A percentile compares a stretch with the other conserved stretches of the same genome.
These are phyloP conservation scores for Sinocyclocheilus rhinocerous DNA, from an alignment of 2,113 vertebrate genomes.

Conservation along the genomic window DNA sequence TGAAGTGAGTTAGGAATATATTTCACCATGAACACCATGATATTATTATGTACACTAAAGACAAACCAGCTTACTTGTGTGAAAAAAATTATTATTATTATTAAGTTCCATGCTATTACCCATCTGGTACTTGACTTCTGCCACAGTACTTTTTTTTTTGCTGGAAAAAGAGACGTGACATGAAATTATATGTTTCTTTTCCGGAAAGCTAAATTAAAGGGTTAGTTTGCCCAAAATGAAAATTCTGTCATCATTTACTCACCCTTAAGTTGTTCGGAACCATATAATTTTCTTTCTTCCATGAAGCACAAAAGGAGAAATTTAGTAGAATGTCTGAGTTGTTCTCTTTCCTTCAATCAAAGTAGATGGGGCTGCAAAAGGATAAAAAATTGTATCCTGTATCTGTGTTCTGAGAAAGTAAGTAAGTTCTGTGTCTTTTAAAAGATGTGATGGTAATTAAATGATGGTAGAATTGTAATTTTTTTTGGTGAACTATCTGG, in stretches of 20 bases:
- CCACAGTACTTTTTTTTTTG: not conserved
- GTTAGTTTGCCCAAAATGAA: not conserved
- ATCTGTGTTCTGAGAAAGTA: not conserved
- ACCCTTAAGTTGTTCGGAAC: not conserved
- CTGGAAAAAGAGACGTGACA: not conserved
- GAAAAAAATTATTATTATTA: not conserved
- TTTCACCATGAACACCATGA: not conserved
- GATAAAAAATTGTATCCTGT: not conserved
- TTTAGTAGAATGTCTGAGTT: not conserved
- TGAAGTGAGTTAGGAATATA: not conserved
- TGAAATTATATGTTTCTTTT: not conserved
- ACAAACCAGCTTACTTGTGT: not conserved
- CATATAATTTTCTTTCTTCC: not conserved
- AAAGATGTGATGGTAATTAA: not conserved
- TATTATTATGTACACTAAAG: not conserved
- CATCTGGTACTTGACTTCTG: not conserved
- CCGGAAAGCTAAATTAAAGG: not conserved
- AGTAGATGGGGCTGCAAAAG: not conserved
- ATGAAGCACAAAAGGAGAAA: not conserved
- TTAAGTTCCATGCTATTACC: not conserved
- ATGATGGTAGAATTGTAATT: not conserved
- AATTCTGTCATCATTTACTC: not conserved
- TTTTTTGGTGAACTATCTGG: not conserved
- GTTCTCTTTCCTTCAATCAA: not conserved
- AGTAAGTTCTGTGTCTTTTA: not conserved